These are phyloP conservation scores for Neodiprion virginianus DNA, from an alignment of 1,140 invertebrate genomes.

Conservation along the genomic window DNA sequence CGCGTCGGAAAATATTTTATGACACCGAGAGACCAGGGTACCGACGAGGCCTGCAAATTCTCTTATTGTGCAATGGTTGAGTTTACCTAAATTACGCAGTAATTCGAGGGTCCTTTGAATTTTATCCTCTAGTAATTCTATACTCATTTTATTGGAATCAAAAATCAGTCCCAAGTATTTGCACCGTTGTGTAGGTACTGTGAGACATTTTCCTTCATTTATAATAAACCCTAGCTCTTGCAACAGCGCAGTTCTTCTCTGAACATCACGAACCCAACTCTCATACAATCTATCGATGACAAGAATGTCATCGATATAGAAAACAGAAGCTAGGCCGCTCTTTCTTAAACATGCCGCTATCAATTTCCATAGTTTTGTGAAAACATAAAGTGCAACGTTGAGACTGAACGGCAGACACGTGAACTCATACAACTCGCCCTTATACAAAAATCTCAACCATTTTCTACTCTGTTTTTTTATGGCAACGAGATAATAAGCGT, in stretches of 20 bases:
- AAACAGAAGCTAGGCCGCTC: slow-evolving; percentile 21
- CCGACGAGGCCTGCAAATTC: slow-evolving; percentile 1
- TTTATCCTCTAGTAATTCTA: not conserved
- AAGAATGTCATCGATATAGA: slow-evolving; percentile 34
- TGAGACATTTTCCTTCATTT: slow-evolving; percentile 16
- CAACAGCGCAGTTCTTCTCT: not conserved
- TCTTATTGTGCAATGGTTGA: slow-evolving; percentile 18
- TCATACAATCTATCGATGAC: not conserved
- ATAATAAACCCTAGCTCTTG: slow-evolving; percentile 14
- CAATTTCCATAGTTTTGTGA: slow-evolving; percentile 37
- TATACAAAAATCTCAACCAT: slow-evolving; percentile 30
- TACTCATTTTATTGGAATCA: not conserved
- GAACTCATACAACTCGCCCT: slow-evolving; percentile 31
- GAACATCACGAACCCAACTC: not conserved
- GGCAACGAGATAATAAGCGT: not conserved
- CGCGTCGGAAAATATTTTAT: too few species aligned
- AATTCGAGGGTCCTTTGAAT: slow-evolving; percentile 13
- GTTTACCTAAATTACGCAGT: slow-evolving; percentile 16
- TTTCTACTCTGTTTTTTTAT: slow-evolving; percentile 20
- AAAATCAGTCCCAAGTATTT: not conserved
- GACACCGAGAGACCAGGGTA: too few species aligned
- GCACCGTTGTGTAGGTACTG: not conserved
- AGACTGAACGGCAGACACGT: slow-evolving; percentile 38
- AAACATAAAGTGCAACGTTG: not conserved
- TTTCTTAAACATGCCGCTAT: slow-evolving; percentile 25